Conservation (phyloP, 2,113 vertebrate genomes). For the Salminus brasiliensis region DNA sequence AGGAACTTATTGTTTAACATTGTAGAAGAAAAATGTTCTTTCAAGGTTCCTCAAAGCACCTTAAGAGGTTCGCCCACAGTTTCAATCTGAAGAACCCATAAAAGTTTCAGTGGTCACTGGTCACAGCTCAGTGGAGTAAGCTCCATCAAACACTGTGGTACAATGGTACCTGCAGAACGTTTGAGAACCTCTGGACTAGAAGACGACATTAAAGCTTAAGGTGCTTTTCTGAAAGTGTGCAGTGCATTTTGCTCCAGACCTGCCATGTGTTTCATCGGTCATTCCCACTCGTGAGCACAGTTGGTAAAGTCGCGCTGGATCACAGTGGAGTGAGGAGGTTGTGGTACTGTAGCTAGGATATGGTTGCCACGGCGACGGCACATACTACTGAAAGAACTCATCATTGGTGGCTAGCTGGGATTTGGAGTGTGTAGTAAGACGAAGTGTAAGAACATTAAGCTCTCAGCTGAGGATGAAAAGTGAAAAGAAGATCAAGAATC, state of each 20-base stretch:
- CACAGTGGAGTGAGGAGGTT: neutral
- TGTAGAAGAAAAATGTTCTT: too few relatives aligned
- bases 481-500: neutral
- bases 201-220: too few relatives aligned
- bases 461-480: neutral
- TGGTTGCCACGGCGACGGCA: neutral
- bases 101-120: too few relatives aligned
- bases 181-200: too few relatives aligned
- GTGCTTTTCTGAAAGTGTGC: too few relatives aligned
- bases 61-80: too few relatives aligned
- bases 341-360: neutral
- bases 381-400: neutral
- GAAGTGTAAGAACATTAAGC: neutral
- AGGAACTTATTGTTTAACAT: too few relatives aligned
- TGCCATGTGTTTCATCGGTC: neutral
- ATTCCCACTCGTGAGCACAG: neutral
- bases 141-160: too few relatives aligned
- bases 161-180: too few relatives aligned
- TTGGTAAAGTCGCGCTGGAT: neutral
- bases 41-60: too few relatives aligned
- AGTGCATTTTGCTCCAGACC: neutral
- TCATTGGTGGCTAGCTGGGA: neutral
- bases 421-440: neutral
- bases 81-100: too few relatives aligned
- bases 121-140: too few relatives aligned